A percentile compares a stretch with the other conserved stretches of the same genome.
These are phyloP conservation scores for Rhadina sibilatrix DNA, from an alignment of 2,113 vertebrate species.

Conservation along the genomic window DNA sequence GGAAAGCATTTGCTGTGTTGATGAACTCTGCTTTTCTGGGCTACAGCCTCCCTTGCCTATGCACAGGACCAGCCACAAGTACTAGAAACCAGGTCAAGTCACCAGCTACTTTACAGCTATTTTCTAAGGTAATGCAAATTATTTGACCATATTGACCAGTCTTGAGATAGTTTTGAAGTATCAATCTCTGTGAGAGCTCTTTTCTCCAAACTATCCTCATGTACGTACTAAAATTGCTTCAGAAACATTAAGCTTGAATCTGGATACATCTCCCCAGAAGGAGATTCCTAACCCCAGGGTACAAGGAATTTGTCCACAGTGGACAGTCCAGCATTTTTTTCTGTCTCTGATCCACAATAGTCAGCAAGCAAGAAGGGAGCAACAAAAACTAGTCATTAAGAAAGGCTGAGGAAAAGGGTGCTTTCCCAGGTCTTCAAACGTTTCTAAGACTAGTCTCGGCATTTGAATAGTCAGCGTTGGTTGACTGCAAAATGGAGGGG, in stretches of 20 bases:
- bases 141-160: neutral
- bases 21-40: neutral
- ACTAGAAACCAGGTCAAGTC: neutral
- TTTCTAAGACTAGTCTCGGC: neutral
- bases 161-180: neutral
- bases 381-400: neutral
- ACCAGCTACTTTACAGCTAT: neutral
- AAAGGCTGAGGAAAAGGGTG: neutral
- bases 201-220: neutral
- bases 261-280: neutral
- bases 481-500: neutral
- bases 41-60: neutral
- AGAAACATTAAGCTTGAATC: neutral
- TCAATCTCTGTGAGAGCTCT: neutral
- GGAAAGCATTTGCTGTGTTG: neutral
- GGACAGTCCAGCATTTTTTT: neutral
- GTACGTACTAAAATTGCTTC: neutral
- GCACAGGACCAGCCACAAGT: neutral
- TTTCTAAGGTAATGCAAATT: neutral
- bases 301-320: neutral
- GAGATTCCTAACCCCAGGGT: neutral
- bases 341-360: neutral
- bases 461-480: neutral
- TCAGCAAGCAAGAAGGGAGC: neutral
- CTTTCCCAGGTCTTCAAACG: neutral